Evolutionary conservation across 2,888 invertebrate genomes (phyloP), one percentile per base, ranked within the genome.

Genomic region (Pseudococcus viburni): DNA sequence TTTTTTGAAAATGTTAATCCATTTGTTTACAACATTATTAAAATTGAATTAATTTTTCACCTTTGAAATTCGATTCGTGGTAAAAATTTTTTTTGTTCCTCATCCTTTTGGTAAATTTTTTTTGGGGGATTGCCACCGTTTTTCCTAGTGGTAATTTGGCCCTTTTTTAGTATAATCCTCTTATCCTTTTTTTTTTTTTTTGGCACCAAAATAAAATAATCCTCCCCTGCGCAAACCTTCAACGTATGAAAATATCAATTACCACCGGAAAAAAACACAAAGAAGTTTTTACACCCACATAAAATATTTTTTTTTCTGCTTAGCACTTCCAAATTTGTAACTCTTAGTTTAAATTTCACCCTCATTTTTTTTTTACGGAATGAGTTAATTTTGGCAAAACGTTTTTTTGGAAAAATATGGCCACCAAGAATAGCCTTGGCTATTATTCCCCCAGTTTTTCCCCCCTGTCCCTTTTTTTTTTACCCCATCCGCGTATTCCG

Each of bases 321-420:
- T n/a, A n/a, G n/a, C n/a, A n/a, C n/a, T n/a, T n/a, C n/a, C n/a
- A n/a, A n/a, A n/a, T n/a, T n/a, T n/a, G n/a, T n/a, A n/a, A n/a
- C n/a, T n/a, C n/a, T n/a, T n/a, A n/a, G n/a, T n/a, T n/a, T n/a
- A n/a, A n/a, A n/a, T n/a, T n/a, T n/a, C n/a, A n/a, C n/a, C n/a
- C n/a, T n/a, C n/a, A n/a, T n/a, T n/a, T n/a, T n/a, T n/a, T n/a
- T 83, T 42, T 83, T 83, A 83, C 80, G 80, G 80, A 83, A 83
- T 83, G 80, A 83, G 33, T 83, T 83, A 83, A n/a, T n/a, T 83
- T 83, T 46, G 80, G 80, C 80, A 83, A n/a, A n/a, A n/a, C 80
- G 46, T 83, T 83, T 33, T n/a, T n/a, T n/a, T n/a, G 9, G 19
- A 19, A 83, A 83, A 42, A 83, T 83, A 83, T 46, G 80, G 19